Evolutionary conservation across 2,113 vertebrate genomes (phyloP).

Genomic region (Zosterops japonicus): DNA sequence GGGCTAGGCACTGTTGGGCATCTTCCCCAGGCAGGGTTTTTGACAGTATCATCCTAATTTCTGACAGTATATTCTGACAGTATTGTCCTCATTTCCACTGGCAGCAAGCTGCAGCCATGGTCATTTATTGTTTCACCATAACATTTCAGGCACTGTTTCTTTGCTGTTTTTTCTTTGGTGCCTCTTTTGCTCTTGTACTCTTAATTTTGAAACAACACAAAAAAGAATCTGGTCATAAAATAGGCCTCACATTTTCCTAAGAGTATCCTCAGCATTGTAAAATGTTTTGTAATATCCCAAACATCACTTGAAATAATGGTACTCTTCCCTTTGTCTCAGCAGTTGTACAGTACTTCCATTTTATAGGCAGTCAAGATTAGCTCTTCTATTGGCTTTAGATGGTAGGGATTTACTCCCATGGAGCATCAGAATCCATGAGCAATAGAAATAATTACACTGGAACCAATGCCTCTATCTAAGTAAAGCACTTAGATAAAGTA

Average conservation of each 20-base stretch:
- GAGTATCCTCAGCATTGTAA: background rate
- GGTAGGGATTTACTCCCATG: slow-evolving; percentile 40
- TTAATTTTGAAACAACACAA: background rate
- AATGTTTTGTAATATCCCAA: background rate
- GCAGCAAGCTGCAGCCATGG: background rate
- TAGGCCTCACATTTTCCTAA: background rate
- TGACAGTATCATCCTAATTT: background rate
- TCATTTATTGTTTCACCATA: background rate
- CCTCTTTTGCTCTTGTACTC: background rate
- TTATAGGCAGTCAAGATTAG: background rate
- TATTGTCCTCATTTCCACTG: background rate
- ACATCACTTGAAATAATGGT: background rate
- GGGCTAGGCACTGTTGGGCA: background rate
- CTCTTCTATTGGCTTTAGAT: background rate
- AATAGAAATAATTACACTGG: slow-evolving; percentile 52
- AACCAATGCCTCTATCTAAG: slow-evolving; percentile 40
- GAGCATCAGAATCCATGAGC: slow-evolving; percentile 31
- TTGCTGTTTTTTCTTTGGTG: background rate
- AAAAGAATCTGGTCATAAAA: background rate
- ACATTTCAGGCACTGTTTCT: background rate
- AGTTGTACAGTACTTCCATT: background rate
- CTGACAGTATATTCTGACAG: no score
- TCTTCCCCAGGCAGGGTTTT: background rate
- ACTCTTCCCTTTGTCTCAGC: background rate
- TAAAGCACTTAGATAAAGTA: slow-evolving; percentile 61